Evolutionary conservation across 1,140 invertebrate genomes (phyloP).

Genomic region (Argopecten irradians): DNA sequence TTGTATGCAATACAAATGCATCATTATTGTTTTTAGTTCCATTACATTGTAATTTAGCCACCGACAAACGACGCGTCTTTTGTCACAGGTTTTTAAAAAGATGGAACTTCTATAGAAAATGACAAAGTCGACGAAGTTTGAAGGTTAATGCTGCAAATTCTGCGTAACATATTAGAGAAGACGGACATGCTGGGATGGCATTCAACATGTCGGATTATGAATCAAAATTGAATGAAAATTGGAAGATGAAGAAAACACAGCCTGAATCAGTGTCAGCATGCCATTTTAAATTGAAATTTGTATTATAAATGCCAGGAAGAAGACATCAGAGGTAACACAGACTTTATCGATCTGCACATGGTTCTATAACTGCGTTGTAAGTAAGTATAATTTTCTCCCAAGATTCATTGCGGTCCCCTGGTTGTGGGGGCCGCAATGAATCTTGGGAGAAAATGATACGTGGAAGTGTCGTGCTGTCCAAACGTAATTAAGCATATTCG

Average conservation of each 20-base stretch:
- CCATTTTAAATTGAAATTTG: background rate
- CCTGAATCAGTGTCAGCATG: background rate
- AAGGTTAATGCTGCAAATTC: background rate
- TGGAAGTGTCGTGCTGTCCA: too few relatives aligned
- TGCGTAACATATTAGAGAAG: background rate
- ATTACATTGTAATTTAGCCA: background rate
- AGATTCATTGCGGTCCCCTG: too few relatives aligned
- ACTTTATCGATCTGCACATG: too few relatives aligned
- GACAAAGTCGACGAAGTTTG: background rate
- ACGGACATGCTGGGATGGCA: background rate
- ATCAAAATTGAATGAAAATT: background rate
- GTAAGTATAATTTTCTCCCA: too few relatives aligned
- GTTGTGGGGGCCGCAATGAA: too few relatives aligned
- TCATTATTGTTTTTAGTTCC: background rate
- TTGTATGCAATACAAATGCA: background rate
- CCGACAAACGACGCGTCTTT: background rate
- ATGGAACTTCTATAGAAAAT: background rate
- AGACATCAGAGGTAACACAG: too few relatives aligned
- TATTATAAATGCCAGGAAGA: too few relatives aligned
- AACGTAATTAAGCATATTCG: too few relatives aligned
- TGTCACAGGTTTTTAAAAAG: background rate
- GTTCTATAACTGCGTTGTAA: too few relatives aligned
- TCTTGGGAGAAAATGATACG: too few relatives aligned
- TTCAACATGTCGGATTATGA: background rate
- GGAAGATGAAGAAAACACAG: background rate